Percentiles rank a stretch among this genome's conserved stretches.
phyloP scores from a whole-genome alignment of 2,113 vertebrate species.

The Prolemur simus region DNA sequence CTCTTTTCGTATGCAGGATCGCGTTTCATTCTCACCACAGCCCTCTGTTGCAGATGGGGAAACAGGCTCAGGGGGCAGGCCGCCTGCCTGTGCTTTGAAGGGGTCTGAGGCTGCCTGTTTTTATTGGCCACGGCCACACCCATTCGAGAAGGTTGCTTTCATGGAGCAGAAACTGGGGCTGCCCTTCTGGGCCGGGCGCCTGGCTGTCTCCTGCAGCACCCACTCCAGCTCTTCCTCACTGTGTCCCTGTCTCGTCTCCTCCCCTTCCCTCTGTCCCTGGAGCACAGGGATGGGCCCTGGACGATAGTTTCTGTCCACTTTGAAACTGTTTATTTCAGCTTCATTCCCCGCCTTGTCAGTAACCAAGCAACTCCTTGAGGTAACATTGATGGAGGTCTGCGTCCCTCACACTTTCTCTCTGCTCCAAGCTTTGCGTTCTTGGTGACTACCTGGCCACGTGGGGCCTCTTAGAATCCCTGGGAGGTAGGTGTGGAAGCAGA shows the following conservation, averaged over 20 bases:
- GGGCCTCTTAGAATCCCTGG: background rate
- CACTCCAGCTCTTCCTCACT: background rate
- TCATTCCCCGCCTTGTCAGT: accelerated
- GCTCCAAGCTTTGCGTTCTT: background rate
- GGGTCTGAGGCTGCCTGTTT: background rate
- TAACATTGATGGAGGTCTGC: accelerated
- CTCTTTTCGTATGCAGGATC: background rate
- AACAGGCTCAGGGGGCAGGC: background rate
- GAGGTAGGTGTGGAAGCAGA: background rate
- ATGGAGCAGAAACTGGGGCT: accelerated
- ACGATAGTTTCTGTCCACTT: background rate
- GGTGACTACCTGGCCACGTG: background rate
- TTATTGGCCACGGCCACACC: accelerated
- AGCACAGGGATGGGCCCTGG: background rate
- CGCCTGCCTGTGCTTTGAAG: background rate
- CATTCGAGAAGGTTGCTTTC: background rate
- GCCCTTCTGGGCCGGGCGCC: accelerated
- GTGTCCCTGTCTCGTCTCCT: background rate
- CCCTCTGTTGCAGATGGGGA: background rate
- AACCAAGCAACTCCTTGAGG: background rate
- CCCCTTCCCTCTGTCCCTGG: background rate
- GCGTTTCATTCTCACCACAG: accelerated
- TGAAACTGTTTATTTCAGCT: background rate
- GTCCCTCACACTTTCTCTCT: background rate
- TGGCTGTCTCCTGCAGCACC: background rate